Conservation (phyloP, 2,888 invertebrate species). For the Stenchaetothrips biformis region DNA sequence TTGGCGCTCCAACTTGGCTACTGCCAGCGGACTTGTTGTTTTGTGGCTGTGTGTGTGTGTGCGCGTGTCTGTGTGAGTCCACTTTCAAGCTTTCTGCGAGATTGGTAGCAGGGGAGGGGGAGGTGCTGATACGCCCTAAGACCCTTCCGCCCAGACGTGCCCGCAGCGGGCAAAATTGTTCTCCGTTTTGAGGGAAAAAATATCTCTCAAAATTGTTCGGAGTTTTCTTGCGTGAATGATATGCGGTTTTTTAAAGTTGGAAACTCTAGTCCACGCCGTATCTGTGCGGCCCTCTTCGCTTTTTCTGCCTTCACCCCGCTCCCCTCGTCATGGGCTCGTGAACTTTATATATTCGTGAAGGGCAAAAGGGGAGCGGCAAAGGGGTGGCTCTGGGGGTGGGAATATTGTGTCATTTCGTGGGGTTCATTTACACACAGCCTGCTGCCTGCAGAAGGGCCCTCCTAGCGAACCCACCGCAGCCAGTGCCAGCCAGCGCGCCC, state of each 20-base stretch:
- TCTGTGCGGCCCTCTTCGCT: neutral
- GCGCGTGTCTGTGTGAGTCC: too few relatives aligned
- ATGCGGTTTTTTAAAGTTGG: too few relatives aligned
- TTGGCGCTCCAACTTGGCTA: too few relatives aligned
- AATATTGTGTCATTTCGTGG: slow-evolving; percentile 25
- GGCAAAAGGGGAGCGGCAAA: neutral
- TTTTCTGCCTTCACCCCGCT: neutral
- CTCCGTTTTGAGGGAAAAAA: too few relatives aligned
- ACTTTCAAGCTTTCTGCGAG: neutral
- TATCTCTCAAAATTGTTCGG: too few relatives aligned
- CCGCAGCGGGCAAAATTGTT: too few relatives aligned
- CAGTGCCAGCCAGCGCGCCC: neutral
- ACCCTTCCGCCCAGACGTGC: too few relatives aligned
- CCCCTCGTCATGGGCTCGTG: slow-evolving; percentile 12
- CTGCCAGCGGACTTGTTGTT: too few relatives aligned
- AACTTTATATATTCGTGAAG: slow-evolving; percentile 21
- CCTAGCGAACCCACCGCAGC: neutral
- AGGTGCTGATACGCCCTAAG: too few relatives aligned
- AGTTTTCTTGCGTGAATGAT: too few relatives aligned
- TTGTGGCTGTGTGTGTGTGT: too few relatives aligned
- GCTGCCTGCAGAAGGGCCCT: neutral
- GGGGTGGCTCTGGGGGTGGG: neutral
- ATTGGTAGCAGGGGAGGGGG: slow-evolving; percentile 8
- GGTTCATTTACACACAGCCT: slow-evolving; percentile 18
- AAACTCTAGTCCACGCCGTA: too few relatives aligned